Evolutionary conservation across 2,888 invertebrate genomes (phyloP), one percentile per base, ranked within the genome.

Genomic region (Oegoconia quadripuncta): DNA sequence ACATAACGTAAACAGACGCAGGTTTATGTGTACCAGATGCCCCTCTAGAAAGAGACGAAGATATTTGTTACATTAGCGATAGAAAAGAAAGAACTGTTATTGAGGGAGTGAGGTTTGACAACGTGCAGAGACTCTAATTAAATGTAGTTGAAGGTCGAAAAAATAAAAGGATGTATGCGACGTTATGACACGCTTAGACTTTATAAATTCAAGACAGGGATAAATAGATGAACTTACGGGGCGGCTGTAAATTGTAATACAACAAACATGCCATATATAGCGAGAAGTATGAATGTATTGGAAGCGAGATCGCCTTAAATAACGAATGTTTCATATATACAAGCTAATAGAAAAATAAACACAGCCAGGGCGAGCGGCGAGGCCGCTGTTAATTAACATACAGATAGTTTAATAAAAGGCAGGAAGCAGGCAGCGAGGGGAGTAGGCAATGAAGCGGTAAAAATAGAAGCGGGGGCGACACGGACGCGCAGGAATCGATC

Each of bases 371-470:
- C 50, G 57, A 65, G 57, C 51, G 49, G 50, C 74, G 80, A 79
- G 78, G 83, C 75, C 80, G 77, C 73, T 83, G 76, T 81, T 86
- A 87, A 87, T 87, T 86, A 84, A 83, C 86, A 86, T 86, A 83
- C 77, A 81, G 78, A 86, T 84, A 84, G 81, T 84, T 84, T 86
- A 83, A 86, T 87, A 84, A 80, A 83, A 81, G 82, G 81, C 87
- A 86, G 87, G 86, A 86, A 86, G 70, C 81, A 68, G 64, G 72
- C 78, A 69, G 67, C 65, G 79, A 84, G 86, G 84, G 86, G 86
- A 83, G 83, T 69, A 79, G 64, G 81, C 86, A 81, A 86, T 86
- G 86, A 82, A 83, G 87, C 86, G 83, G 84, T 86, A 86, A 86
- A 87, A 86, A 87, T 87, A 87, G 86, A 83, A 63, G 74, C 64